Conservation (phyloP, 2,797 vertebrate genomes). For the Pagetopsis macropterus region DNA sequence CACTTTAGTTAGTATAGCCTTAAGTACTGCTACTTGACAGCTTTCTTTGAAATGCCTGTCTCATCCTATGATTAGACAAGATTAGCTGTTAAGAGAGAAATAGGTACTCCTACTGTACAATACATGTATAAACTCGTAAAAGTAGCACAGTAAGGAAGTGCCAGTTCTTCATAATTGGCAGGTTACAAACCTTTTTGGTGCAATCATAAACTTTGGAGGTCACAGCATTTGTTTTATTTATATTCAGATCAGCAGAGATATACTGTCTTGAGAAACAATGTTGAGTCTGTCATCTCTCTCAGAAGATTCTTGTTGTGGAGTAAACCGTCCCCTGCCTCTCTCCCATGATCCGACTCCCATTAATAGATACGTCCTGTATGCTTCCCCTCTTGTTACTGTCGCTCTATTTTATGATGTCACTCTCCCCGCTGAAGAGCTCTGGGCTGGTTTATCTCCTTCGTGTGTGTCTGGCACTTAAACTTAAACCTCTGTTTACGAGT, state of each 20-base stretch:
- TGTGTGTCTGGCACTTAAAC: conserved; percentile 81
- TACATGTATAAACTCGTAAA: conserved; percentile 14
- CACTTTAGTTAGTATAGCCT: not conserved
- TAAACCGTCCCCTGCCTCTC: conserved; percentile 57
- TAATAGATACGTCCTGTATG: conserved; percentile 78
- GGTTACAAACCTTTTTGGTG: not conserved
- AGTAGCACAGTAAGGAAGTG: conserved; percentile 1
- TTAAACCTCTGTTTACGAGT: conserved; percentile 84
- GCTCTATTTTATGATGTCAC: conserved; percentile 84
- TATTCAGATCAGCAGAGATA: conserved; percentile 38
- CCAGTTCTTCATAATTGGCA: not conserved
- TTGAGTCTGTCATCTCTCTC: conserved; percentile 55
- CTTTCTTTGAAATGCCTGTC: not conserved
- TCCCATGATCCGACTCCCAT: conserved; percentile 68
- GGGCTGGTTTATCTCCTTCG: conserved; percentile 79
- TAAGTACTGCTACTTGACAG: not conserved
- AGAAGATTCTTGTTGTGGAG: conserved; percentile 41
- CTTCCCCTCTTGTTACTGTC: conserved; percentile 78
- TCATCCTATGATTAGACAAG: conserved; percentile 1
- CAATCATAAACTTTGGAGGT: conserved; percentile 26
- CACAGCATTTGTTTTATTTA: conserved; percentile 48
- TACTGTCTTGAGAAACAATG: conserved; percentile 43
- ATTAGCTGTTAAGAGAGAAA: conserved; percentile 13
- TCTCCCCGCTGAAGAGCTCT: conserved; percentile 75
- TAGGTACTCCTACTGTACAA: not conserved